A percentile compares a stretch with the other conserved stretches of the same genome.
Conservation (phyloP, 2,888 invertebrate species). For the Xestobium rufovillosum region DNA sequence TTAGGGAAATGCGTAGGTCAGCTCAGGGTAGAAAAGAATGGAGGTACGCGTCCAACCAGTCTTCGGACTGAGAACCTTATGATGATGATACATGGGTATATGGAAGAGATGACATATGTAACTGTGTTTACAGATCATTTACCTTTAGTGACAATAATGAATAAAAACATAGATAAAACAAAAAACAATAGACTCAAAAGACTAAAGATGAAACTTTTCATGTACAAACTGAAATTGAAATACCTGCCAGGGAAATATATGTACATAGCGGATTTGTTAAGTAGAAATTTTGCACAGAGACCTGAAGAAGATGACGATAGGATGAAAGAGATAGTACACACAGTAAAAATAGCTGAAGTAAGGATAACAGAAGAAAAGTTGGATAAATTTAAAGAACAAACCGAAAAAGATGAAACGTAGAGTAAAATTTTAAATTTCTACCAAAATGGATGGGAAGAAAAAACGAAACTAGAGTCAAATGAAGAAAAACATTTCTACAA, state of each 20-base stretch:
- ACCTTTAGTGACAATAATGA: too few relatives aligned
- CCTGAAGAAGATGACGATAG: constrained; percentile 13
- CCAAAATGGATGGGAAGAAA: constrained; percentile 19
- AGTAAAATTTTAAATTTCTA: constrained; percentile 16
- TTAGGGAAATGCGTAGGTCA: too few relatives aligned
- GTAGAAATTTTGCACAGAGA: constrained; percentile 15
- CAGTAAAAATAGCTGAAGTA: constrained; percentile 13
- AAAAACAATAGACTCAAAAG: constrained; percentile 20
- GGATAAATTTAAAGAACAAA: constrained; percentile 16
- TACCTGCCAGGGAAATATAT: constrained; percentile 25
- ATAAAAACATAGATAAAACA: constrained; percentile 20
- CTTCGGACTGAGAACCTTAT: too few relatives aligned
- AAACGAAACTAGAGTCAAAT: too few relatives aligned
- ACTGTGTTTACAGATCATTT: too few relatives aligned
- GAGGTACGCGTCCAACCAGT: too few relatives aligned
- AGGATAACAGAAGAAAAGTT: constrained; percentile 21
- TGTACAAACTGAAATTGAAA: constrained; percentile 19
- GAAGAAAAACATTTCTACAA: too few relatives aligned
- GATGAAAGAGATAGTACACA: constrained; percentile 14
- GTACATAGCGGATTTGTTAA: constrained; percentile 17
- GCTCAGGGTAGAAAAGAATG: too few relatives aligned
- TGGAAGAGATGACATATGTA: too few relatives aligned
- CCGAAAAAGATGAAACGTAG: too few relatives aligned
- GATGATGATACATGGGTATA: too few relatives aligned
- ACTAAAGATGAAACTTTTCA: constrained; percentile 21